Evolutionary conservation across 2,113 vertebrate genomes (phyloP), one percentile per base, ranked within the genome.

Genomic region (Tauraco erythrolophus): DNA sequence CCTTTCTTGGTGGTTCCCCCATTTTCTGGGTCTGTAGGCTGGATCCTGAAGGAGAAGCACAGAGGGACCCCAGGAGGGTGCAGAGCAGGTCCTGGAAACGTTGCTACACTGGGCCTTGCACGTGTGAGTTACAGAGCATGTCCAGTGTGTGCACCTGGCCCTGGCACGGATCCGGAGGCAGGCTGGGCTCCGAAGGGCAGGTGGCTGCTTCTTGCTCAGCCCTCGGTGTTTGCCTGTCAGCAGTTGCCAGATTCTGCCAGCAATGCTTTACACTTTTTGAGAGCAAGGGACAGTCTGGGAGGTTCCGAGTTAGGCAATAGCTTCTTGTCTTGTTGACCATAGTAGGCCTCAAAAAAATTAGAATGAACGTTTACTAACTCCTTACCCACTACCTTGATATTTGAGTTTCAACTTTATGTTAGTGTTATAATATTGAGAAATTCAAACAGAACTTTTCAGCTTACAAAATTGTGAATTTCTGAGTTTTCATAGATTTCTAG

Each of bases 1-100:
- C 2, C 58, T 5, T 7, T 2, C 23, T 6, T 2, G 0, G 61
- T 4, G 21, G 18, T 10, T 5, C 7, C 19, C 10, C 28, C 4
- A 0, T 60, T 37, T 7, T 15, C 15, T 31, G 56, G 30, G 4
- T 19, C 33, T 45, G 21, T 2, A 37, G 43, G 19, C 4, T 2
- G 3, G 9, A 11, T 50, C 51, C 69, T 7, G 28, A 15, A 19
- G 33, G 58, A 8, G 7, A 45, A 39, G n/a, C 46, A 0, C 28
- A 2, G 28, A 14, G 50, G 21, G 13, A 2, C 23, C 28, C 13
- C 19, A 4, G 75, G 27, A 22, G 30, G 31, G 9, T 0, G 8
- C 33, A 6, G 66, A 45, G 54, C 51, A 16, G 46, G 33, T 22
- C 11, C 45, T 37, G 82, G 58, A 3, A 6, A 10, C 0, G 16